Conservation (phyloP, 2,797 vertebrate genomes). For the Centroberyx gerrardi region DNA sequence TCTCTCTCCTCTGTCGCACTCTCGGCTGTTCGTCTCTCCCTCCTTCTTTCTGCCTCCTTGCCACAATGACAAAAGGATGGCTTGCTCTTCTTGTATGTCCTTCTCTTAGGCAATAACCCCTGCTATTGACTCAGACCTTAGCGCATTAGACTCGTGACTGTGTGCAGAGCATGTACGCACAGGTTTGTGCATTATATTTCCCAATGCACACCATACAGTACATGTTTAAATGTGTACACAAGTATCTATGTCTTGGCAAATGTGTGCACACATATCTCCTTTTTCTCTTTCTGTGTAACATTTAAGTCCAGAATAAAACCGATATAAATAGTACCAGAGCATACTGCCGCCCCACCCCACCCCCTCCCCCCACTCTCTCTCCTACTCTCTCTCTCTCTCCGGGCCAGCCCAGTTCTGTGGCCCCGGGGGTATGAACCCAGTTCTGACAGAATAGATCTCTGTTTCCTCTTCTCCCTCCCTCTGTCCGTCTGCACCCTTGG, state of each 20-base stretch:
- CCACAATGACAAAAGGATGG: slow-evolving; percentile 57
- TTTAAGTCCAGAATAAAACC: slow-evolving; percentile 66
- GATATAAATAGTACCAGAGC: slow-evolving; percentile 75
- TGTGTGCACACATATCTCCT: slow-evolving; percentile 10
- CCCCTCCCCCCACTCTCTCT: neutral
- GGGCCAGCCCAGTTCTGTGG: slow-evolving; percentile 78
- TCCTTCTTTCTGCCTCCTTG: neutral
- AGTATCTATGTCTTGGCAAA: slow-evolving; percentile 14
- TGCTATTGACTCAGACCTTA: slow-evolving; percentile 53
- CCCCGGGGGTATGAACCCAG: slow-evolving; percentile 81
- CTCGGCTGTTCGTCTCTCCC: neutral
- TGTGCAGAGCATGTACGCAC: slow-evolving; percentile 52
- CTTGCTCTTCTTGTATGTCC: slow-evolving; percentile 51
- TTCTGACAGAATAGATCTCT: slow-evolving; percentile 83
- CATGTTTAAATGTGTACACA: slow-evolving; percentile 36
- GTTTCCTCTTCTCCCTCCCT: slow-evolving; percentile 58
- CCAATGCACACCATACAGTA: slow-evolving; percentile 12
- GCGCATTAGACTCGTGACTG: slow-evolving; percentile 53
- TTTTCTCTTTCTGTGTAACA: slow-evolving; percentile 55
- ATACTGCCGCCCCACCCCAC: neutral
- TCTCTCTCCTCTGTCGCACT: slow-evolving; percentile 44
- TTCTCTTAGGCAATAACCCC: slow-evolving; percentile 46
- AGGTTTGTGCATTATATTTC: neutral
- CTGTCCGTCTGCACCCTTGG: slow-evolving; percentile 65
- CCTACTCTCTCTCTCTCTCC: slow-evolving; percentile 53